Evolutionary conservation across 2,797 vertebrate species (phyloP).

Genomic region (Pangasius krempfi): DNA sequence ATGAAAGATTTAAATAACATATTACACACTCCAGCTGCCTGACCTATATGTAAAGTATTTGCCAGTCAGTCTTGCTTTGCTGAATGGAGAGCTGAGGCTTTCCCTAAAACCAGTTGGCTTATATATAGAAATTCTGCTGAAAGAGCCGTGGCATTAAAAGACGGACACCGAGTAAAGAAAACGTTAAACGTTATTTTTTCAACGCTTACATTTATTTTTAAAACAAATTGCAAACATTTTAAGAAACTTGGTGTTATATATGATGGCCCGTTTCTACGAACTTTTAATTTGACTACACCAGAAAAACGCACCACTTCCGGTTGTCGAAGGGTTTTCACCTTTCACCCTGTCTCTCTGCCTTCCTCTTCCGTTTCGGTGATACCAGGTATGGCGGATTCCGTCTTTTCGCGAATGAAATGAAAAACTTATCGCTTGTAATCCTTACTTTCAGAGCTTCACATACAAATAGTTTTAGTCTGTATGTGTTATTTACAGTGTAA

Average conservation of each 20-base stretch:
- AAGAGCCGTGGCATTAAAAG: not conserved
- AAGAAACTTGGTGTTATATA: not conserved
- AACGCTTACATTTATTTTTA: not conserved
- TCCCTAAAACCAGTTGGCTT: not conserved
- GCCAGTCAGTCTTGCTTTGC: not conserved
- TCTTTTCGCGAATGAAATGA: constrained; percentile 42
- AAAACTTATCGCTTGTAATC: constrained; percentile 72
- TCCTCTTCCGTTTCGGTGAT: constrained; percentile 80
- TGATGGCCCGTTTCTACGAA: not conserved
- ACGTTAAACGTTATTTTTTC: too few species aligned
- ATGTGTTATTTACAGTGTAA: fast-evolving
- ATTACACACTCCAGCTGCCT: not conserved
- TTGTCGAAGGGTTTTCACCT: constrained; percentile 57
- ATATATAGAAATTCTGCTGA: not conserved
- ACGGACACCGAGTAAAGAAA: not conserved
- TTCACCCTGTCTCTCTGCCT: constrained; percentile 32
- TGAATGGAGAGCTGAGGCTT: not conserved
- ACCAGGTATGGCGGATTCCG: constrained; percentile 74
- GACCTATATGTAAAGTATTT: not conserved
- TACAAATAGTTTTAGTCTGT: not conserved
- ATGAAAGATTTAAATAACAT: not conserved
- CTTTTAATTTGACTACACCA: constrained; percentile 27
- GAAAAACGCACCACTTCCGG: constrained; percentile 33
- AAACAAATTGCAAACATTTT: not conserved
- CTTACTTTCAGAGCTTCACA: not conserved